Percentiles rank a stretch among this genome's conserved stretches.
Evolutionary conservation across 1,140 invertebrate genomes (phyloP).

Genomic region (Drosophila triauraria): DNA sequence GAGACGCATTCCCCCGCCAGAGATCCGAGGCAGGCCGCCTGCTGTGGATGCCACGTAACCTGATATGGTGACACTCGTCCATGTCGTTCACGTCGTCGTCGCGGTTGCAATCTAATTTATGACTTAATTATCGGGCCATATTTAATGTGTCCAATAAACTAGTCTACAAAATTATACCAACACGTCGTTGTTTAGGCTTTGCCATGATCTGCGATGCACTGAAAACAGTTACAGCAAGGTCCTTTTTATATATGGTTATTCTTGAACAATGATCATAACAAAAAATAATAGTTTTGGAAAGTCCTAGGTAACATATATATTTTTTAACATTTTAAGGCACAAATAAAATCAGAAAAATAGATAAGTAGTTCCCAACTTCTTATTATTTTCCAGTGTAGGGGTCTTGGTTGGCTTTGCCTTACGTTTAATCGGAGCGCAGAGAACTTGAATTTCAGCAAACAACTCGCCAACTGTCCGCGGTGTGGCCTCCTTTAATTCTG

Average conservation of each 20-base stretch:
- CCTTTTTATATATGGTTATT: too few species aligned
- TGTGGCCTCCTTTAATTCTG: slow-evolving; percentile 82
- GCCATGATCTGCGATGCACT: slow-evolving; percentile 38
- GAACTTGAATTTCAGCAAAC: slow-evolving; percentile 72
- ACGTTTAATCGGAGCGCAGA: slow-evolving; percentile 60
- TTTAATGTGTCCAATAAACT: slow-evolving; percentile 85
- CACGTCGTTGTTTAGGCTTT: slow-evolving; percentile 78
- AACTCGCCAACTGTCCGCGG: slow-evolving; percentile 45
- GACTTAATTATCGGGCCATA: slow-evolving; percentile 85
- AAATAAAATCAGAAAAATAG: neutral
- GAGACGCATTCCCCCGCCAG: slow-evolving; percentile 65
- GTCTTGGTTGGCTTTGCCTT: slow-evolving; percentile 63
- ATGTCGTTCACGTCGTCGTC: slow-evolving; percentile 65
- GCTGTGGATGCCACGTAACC: slow-evolving; percentile 79
- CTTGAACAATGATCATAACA: too few species aligned
- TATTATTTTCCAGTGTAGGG: slow-evolving; percentile 20
- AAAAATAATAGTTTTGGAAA: neutral
- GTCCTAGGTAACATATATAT: too few species aligned
- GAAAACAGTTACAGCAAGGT: neutral
- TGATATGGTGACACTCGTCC: slow-evolving; percentile 80
- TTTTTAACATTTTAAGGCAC: neutral
- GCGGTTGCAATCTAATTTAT: slow-evolving; percentile 84
- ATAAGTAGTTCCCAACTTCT: too few species aligned
- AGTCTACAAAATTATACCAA: slow-evolving; percentile 85
- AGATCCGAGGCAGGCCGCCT: slow-evolving; percentile 49